Conservation (phyloP, 2,797 vertebrate species). For the Mus caroli region DNA sequence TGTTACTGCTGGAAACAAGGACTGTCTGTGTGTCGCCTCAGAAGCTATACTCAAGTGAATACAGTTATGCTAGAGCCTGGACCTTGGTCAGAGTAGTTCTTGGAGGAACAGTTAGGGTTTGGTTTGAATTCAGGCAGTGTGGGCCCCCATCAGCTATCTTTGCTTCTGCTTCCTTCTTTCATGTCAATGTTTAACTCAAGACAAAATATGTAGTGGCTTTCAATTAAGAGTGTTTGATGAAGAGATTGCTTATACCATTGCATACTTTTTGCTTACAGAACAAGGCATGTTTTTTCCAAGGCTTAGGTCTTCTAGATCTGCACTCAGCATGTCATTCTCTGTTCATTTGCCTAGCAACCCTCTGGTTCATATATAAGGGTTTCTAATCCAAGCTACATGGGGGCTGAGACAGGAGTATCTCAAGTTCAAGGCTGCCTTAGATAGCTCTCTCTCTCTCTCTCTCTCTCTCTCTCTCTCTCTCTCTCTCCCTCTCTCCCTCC, state of each 20-base stretch:
- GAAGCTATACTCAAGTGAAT: not conserved
- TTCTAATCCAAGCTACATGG: not conserved
- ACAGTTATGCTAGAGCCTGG: not conserved
- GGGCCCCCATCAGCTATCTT: not conserved
- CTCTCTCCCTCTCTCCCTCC: too few relatives aligned
- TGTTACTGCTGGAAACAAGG: slow-evolving; percentile 81
- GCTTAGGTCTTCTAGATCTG: not conserved
- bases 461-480: not conserved
- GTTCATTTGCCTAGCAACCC: not conserved
- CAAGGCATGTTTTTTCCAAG: not conserved
- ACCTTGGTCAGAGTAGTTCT: not conserved
- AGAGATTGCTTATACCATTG: not conserved
- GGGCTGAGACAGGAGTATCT: not conserved
- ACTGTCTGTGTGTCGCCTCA: not conserved
- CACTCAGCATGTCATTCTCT: not conserved
- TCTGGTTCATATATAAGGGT: not conserved
- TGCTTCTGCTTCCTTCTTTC: not conserved
- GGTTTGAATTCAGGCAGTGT: not conserved
- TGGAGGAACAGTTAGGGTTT: not conserved
- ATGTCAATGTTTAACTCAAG: not conserved
- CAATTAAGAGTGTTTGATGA: not conserved
- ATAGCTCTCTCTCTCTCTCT: not conserved
- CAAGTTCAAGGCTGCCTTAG: not conserved
- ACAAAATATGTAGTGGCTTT: not conserved
- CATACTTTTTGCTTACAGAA: not conserved